Evolutionary conservation across 2,888 invertebrate species (phyloP), one percentile per base, ranked within the genome.

Genomic region (Rhaphigaster nebulosa): DNA sequence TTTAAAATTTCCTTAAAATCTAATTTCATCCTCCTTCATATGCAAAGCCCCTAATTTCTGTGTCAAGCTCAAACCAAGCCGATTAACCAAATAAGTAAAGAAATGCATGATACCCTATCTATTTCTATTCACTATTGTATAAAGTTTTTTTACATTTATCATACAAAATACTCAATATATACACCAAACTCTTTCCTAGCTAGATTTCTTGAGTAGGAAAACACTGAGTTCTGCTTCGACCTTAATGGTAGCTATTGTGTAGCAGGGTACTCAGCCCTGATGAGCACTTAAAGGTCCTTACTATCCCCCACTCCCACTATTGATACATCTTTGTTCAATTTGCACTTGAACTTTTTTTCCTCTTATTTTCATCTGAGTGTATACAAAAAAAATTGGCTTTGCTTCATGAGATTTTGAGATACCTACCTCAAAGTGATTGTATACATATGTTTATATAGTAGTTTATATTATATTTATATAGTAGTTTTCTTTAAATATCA

Each of bases 321-420:
- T 76, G 70, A 38, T 76, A 76, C 70, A 76, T 76, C 70, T 76
- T 76, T 76, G 20, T 38, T 38, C 70, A 76, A 76, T 76, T 76
- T 20, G 70, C 23, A 76, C 70, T 76, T 38, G 34, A 76, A 15
- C 3, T 34, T 60, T 65, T 76, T 76, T 76, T 20, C 29, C 20
- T 12, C 70, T 34, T 76, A 38, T 76, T 38, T 76, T 38, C 70
- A 38, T 76, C 70, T 13, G 1, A 38, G 10, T 23, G 8, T 38
- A 38, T 23, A 76, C 38, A 38, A 76, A 76, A 65, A 38, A 29
- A n/a, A 65, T 65, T 38, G 38, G 38, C 70, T 34, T 18, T 8
- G 20, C 23, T 38, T 38, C 34, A 5, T 38, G 20, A 38, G 15
- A 18, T 65, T 65, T 65, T 1, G 1, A 4, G 13, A 4, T 4